Conservation (phyloP, 2,888 invertebrate species). For the Plebejus melissa region DNA sequence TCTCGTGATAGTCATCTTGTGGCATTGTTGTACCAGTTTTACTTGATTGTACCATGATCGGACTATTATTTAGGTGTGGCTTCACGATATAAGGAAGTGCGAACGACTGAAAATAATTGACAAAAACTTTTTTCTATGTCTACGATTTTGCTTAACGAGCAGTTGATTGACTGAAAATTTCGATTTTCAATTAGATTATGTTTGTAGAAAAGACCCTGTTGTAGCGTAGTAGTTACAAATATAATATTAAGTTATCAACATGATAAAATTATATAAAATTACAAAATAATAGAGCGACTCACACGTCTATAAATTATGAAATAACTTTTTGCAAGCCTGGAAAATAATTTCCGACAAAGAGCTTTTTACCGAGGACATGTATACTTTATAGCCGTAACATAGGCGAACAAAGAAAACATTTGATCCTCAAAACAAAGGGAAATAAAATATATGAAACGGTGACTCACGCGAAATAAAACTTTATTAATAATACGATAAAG, state of each 20-base stretch:
- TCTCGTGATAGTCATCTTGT: slow-evolving; percentile 56
- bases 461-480: slow-evolving; percentile 14
- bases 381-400: neutral
- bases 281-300: neutral
- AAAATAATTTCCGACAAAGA: neutral
- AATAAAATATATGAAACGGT: slow-evolving; percentile 6
- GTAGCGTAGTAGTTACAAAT: too few species aligned
- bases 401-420: slow-evolving; percentile 8
- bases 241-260: too few species aligned
- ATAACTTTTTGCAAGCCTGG: neutral
- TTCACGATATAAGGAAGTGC: slow-evolving; percentile 21
- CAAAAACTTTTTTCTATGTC: neutral
- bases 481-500: neutral
- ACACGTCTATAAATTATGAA: neutral
- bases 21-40: slow-evolving; percentile 56
- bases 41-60: slow-evolving; percentile 40
- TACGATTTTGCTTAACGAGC: neutral
- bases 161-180: too few species aligned
- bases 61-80: slow-evolving; percentile 36
- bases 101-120: neutral
- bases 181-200: too few species aligned
- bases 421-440: slow-evolving; percentile 34
- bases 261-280: neutral
- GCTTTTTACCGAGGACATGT: neutral
- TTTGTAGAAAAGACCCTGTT: too few species aligned